phyloP scores from a whole-genome alignment of 1,140 invertebrate genomes.

The Ceratosolen solmsi region DNA sequence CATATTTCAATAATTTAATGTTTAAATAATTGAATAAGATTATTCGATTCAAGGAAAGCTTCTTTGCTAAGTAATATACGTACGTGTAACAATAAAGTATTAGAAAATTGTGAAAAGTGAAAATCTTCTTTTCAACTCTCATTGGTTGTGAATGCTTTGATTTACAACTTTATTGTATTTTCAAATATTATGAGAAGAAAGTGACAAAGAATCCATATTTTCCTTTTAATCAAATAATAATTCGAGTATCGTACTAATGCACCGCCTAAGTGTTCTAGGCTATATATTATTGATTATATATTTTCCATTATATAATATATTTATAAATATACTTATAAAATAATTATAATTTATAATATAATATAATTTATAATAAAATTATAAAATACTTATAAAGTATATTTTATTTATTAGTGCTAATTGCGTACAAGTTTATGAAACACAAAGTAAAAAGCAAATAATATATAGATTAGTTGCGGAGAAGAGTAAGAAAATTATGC shows the following conservation, averaged over 20 bases:
- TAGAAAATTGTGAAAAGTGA: not conserved
- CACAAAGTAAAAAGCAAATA: not conserved
- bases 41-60: not conserved
- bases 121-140: constrained; percentile 11
- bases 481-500: not conserved
- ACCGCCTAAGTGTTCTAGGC: constrained; percentile 40
- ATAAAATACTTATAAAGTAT: not conserved
- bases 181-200: not conserved
- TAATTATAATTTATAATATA: not conserved
- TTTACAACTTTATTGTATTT: not conserved
- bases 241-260: not conserved
- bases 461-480: not conserved
- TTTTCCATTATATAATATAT: not conserved
- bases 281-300: not conserved
- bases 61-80: not conserved
- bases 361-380: too few relatives aligned
- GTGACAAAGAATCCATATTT: not conserved
- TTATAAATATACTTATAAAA: constrained; percentile 6
- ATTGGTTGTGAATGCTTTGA: constrained; percentile 22
- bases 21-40: too few relatives aligned
- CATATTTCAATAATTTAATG: too few relatives aligned
- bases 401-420: not conserved
- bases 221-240: not conserved
- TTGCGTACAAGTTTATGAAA: constrained; percentile 1
- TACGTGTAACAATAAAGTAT: not conserved